Base-by-base conservation (phyloP, 2,113 vertebrate species). In the Ictalurus punctatus region DNA sequence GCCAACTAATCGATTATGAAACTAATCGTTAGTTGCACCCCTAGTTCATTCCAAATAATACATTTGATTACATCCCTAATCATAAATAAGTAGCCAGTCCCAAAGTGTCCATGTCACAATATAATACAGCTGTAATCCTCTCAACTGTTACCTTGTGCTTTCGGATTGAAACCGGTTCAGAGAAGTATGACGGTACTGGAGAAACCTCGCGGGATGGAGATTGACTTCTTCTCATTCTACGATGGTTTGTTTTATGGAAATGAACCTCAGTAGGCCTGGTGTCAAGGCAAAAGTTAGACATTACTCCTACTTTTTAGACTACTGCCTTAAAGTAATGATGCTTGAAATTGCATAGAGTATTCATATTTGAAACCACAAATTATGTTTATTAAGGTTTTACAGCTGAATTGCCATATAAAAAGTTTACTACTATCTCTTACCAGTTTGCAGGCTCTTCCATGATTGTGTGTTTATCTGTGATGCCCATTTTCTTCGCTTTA, bases 171-270 rank as follows among this genome's bases (percentile, higher is more conserved):
- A 88, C 81, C 0, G 92, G 92, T 87, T 92, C 91, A 0, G 92
- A 92, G 88, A 88, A 92, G 88, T 85, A 67, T 17, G 92, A 92
- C 9, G 90, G 91, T 48, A 91, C 92, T 7, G 92, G 92, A 84
- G 92, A 92, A 67, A 89, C 87, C 44, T 90, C 91, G 61, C 91
- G 89, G 16, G 71, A 59, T 4, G 86, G 88, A 19, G 89, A 92
- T 2, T 83, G 87, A 30, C 69, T 80, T 82, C 89, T 91, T 69
- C 69, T 88, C 83, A 4, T 86, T 56, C 83, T 86, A 19, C 2
- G 14, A 14, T n/a, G 69, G 9, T 54, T 84, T 44, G 37, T 76
- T 79, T 86, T 87, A 56, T n/a, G 73, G 59, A 85, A 88, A 65
- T 79, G 58, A 58, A 83, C 37, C 52, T 73, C 87, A 59, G 67